These are phyloP conservation scores for Toxotes chatareus DNA, from an alignment of 2,113 vertebrate genomes.

Conservation along the genomic window DNA sequence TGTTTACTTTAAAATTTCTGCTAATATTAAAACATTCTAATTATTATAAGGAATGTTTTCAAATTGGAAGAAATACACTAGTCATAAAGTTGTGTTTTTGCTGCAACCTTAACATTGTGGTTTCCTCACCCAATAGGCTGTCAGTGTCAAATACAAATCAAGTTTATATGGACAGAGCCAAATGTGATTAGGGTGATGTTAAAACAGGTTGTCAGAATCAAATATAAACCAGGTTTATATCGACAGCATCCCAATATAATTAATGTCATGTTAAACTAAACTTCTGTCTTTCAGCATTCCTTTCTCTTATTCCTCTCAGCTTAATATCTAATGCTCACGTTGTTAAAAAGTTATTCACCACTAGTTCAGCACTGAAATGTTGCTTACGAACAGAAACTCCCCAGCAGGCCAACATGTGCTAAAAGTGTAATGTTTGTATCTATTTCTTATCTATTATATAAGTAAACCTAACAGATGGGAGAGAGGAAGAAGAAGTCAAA, in stretches of 20 bases:
- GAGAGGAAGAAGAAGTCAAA: too few species aligned
- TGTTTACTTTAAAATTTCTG: background rate
- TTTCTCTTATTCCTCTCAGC: background rate
- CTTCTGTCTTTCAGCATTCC: background rate
- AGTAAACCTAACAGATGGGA: too few species aligned
- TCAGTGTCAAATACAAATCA: background rate
- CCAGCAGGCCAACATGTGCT: background rate
- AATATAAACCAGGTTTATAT: conserved; percentile 1
- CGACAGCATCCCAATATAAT: background rate
- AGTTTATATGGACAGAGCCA: background rate
- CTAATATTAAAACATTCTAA: background rate
- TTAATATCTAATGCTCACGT: background rate
- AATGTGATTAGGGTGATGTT: background rate
- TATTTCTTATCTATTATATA: too few species aligned
- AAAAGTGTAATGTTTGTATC: background rate
- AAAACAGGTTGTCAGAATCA: background rate
- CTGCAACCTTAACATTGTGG: background rate
- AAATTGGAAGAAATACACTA: background rate
- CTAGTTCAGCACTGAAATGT: background rate
- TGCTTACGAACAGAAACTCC: background rate
- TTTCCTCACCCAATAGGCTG: background rate
- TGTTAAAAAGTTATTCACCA: background rate
- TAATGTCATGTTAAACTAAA: background rate
- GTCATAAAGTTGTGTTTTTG: background rate
- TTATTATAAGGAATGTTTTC: background rate